Evolutionary conservation across 2,797 vertebrate genomes (phyloP).

Genomic region (Danio choprae): DNA sequence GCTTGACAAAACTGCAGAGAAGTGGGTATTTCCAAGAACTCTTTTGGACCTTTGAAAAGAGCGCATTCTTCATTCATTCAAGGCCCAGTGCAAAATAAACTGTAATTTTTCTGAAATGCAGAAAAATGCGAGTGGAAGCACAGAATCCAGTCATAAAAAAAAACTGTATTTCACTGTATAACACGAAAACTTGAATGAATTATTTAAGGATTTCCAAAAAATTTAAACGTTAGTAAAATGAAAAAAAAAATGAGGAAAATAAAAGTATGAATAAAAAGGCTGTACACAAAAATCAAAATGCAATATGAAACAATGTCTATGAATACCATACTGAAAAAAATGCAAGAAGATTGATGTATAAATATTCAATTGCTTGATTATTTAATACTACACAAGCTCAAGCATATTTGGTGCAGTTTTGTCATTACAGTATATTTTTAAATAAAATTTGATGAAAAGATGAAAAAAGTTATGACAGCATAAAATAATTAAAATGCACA

Average conservation of each 20-base stretch:
- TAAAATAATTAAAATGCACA: too few relatives aligned
- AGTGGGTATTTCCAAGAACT: slow-evolving; percentile 3
- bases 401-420: background rate
- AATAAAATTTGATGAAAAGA: too few relatives aligned
- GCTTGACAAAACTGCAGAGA: slow-evolving; percentile 21
- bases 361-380: background rate
- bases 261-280: background rate
- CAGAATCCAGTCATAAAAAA: background rate
- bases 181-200: background rate
- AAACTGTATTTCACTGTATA: background rate
- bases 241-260: too few relatives aligned
- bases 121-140: background rate
- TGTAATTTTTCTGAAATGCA: background rate
- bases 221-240: too few relatives aligned
- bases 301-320: background rate
- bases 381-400: background rate
- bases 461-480: too few relatives aligned
- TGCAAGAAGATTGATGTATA: background rate
- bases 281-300: background rate
- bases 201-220: too few relatives aligned
- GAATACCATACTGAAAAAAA: background rate
- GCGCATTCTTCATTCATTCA: slow-evolving; percentile 25
- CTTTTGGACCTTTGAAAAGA: slow-evolving; percentile 33
- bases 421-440: too few relatives aligned
- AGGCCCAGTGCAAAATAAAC: background rate